Conservation (phyloP, 2,888 invertebrate genomes). For the Lottia scabra region DNA sequence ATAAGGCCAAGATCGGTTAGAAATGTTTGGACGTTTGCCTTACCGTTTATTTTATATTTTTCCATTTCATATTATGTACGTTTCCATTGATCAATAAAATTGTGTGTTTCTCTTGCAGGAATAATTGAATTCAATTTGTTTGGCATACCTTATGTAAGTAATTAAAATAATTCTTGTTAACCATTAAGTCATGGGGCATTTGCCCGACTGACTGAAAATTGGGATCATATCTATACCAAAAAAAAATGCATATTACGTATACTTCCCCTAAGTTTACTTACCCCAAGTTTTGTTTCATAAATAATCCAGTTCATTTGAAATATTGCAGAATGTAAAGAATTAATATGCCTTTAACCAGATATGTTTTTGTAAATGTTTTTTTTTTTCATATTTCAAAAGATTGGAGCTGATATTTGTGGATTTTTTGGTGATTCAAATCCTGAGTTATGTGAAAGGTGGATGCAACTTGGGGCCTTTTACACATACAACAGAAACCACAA, state of each 20-base stretch:
- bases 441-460: constrained; percentile 50
- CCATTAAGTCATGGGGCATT: too few relatives aligned
- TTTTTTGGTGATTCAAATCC: constrained; percentile 35
- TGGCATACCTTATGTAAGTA: constrained; percentile 79
- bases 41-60: too few relatives aligned
- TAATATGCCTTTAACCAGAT: not conserved
- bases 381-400: constrained; percentile 24
- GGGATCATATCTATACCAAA: too few relatives aligned
- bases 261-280: too few relatives aligned
- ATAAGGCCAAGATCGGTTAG: too few relatives aligned
- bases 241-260: too few relatives aligned
- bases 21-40: too few relatives aligned
- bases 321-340: too few relatives aligned
- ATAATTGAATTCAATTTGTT: constrained; percentile 81
- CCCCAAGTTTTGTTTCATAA: not conserved
- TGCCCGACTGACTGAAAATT: too few relatives aligned
- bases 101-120: constrained; percentile 36
- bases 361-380: not conserved
- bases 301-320: too few relatives aligned
- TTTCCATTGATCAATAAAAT: too few relatives aligned
- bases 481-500: constrained; percentile 47
- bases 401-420: constrained; percentile 54
- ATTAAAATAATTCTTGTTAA: constrained; percentile 38
- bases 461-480: constrained; percentile 53
- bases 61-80: too few relatives aligned